Base-by-base conservation (phyloP, 2,113 vertebrate species). In the Cyprinus carpio region DNA sequence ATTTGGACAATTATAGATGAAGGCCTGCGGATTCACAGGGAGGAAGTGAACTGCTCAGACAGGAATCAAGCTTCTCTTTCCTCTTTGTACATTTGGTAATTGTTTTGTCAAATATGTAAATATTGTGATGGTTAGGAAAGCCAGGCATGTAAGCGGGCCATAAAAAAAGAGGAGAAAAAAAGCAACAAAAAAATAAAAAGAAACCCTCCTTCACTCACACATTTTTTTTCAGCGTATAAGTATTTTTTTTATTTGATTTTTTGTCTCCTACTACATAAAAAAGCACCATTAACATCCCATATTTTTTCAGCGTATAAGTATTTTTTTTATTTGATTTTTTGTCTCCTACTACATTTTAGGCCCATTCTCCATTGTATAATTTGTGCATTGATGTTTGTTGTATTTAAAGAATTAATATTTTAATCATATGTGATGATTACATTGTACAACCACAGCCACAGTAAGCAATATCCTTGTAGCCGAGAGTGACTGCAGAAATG, bases 81-180 rank as follows among this genome's bases (percentile, higher is more conserved):
- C 60, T 86, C 84, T 98, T 96, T 97, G 96, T 98, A 98, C 96
- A 97, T 98, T 98, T 96, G 96, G 97, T 98, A 96, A 96, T 95
- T 94, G 96, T 98, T 96, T 96, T 94, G 97, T 99, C 97, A 97
- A 97, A 98, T 97, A 96, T 99, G 98, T 99, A 98, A 96, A 98
- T 98, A 98, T 93, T 96, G 96, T 97, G 96, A 97, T 93, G 91
- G 96, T 97, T 96, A 96, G 95, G 95, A 86, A 96, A 96, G 90
- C 96, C 95, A 94, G 96, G 96, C 94, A 95, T 96, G 96, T 96
- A 94, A 92, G 95, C 94, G 94, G 95, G 96, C 96, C 96, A 94
- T 95, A 94, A 96, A 96, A 95, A 78, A 86, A 69, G 25, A 49
- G 75, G 67, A 71, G 80, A 81, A 71, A 75, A 75, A 91, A 87